phyloP scores from a whole-genome alignment of 92 coral and sea anemone species.

The Phenganax subtilis region DNA sequence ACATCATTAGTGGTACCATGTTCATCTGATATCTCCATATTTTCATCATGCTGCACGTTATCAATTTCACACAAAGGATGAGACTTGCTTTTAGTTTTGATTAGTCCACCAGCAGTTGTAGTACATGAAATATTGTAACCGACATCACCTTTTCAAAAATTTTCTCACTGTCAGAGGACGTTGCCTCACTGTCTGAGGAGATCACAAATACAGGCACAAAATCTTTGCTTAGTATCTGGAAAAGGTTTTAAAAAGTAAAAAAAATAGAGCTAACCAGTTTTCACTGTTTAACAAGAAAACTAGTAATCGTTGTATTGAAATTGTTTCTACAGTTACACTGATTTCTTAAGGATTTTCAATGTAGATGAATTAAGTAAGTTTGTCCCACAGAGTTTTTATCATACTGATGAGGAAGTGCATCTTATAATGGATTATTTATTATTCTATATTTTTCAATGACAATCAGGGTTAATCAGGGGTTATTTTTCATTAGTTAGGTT shows the following conservation, averaged over 20 bases:
- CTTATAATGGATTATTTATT: too few relatives aligned
- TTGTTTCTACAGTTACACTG: too few relatives aligned
- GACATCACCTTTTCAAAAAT: background rate
- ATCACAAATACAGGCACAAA: background rate
- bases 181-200: background rate
- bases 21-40: background rate
- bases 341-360: too few relatives aligned
- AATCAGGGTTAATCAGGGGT: too few relatives aligned
- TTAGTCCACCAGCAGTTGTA: background rate
- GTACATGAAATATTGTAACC: background rate
- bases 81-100: background rate
- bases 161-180: slow-evolving; percentile 3
- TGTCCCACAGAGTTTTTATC: too few relatives aligned
- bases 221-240: background rate
- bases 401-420: too few relatives aligned
- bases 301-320: too few relatives aligned
- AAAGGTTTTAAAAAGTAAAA: background rate
- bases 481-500: too few relatives aligned
- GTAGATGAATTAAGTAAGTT: too few relatives aligned
- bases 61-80: background rate
- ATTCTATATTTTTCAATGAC: too few relatives aligned
- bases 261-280: too few relatives aligned
- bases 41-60: background rate
- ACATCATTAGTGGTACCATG: background rate
- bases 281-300: too few relatives aligned